phyloP scores from a whole-genome alignment of 2,797 vertebrate genomes.

The Notolepis coatsorum region DNA sequence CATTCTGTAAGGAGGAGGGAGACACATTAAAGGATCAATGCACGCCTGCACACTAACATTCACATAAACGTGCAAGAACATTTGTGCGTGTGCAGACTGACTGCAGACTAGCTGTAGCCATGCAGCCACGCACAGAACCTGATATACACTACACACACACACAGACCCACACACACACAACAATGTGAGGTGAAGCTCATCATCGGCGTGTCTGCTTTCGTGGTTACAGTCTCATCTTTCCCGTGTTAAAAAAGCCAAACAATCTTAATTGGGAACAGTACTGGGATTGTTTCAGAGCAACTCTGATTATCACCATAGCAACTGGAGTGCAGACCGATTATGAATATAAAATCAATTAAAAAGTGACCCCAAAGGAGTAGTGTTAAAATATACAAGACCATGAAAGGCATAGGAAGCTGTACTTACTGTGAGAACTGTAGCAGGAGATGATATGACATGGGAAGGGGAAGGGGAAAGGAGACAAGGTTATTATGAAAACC shows the following conservation, averaged over 20 bases:
- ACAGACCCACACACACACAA: not conserved
- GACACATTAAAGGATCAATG: not conserved
- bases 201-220: constrained; percentile 8
- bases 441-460: not conserved
- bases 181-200: not conserved
- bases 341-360: not conserved
- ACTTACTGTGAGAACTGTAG: constrained; percentile 75
- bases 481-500: no score
- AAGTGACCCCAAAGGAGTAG: no score
- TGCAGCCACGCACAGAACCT: no score
- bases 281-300: not conserved
- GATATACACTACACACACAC: no score
- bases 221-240: constrained; percentile 23
- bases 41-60: not conserved
- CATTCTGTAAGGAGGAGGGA: constrained; percentile 50
- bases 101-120: no score
- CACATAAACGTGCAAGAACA: not conserved
- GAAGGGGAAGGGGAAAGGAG: constrained; percentile 12
- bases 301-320: no score
- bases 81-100: not conserved
- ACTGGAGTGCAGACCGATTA: no score
- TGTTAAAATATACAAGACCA: not conserved
- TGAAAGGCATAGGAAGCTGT: not conserved
- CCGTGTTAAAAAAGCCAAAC: not conserved
- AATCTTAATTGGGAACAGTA: not conserved